Evolutionary conservation across 2,797 vertebrate genomes (phyloP).

Genomic region (Malurus splendens): DNA sequence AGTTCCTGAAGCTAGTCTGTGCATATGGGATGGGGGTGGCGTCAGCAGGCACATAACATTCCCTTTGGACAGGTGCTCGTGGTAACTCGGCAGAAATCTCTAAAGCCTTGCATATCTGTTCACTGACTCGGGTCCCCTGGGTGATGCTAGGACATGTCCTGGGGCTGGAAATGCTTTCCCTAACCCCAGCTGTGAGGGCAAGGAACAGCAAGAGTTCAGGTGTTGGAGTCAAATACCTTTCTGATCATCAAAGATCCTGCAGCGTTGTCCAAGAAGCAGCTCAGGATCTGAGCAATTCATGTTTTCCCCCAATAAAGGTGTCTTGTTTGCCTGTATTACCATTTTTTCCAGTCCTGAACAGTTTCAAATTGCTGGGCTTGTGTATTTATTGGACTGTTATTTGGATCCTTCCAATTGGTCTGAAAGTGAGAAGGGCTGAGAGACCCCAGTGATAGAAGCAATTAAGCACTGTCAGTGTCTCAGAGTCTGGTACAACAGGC

Average conservation of each 20-base stretch:
- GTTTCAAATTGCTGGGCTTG: neutral
- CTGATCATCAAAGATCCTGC: neutral
- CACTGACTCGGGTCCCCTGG: neutral
- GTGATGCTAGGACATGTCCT: neutral
- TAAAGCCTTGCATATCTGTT: neutral
- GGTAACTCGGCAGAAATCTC: neutral
- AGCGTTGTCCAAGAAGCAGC: neutral
- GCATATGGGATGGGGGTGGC: neutral
- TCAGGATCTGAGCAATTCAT: neutral
- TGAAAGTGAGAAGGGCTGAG: neutral
- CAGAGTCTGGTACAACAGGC: neutral
- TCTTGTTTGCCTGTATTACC: neutral
- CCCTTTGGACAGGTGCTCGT: neutral
- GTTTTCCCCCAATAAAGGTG: neutral
- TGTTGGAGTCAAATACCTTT: neutral
- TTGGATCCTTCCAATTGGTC: neutral
- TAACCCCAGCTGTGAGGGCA: neutral
- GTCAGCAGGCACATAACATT: neutral
- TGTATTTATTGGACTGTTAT: neutral
- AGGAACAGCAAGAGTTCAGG: neutral
- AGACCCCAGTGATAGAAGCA: neutral
- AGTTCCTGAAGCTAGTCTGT: neutral
- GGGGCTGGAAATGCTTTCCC: neutral
- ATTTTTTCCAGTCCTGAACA: neutral
- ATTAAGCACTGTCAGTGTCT: neutral